A percentile compares a stretch with the other conserved stretches of the same genome.
Evolutionary conservation across 2,888 invertebrate species (phyloP).

Genomic region (Cantharis lateralis): DNA sequence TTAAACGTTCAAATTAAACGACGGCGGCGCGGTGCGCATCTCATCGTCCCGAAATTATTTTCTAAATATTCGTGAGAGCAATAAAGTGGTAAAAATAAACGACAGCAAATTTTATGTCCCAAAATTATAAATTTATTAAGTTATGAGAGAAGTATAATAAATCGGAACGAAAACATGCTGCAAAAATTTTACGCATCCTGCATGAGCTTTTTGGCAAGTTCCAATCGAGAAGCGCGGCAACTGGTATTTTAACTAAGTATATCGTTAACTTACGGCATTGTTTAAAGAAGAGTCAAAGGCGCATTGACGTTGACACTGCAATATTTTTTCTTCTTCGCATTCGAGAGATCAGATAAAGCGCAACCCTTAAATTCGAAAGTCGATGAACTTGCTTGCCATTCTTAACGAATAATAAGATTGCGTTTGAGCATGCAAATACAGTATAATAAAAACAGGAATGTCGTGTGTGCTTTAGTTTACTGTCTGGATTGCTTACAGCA

Average conservation of each 20-base stretch:
- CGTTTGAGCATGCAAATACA: slow-evolving; percentile 39
- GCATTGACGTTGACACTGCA: slow-evolving; percentile 48
- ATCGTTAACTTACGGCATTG: slow-evolving; percentile 53
- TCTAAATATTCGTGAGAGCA: not conserved
- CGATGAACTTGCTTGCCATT: slow-evolving; percentile 44
- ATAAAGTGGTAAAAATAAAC: not conserved
- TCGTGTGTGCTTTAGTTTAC: slow-evolving; percentile 41
- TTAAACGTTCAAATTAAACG: slow-evolving; percentile 23
- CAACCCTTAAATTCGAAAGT: slow-evolving; percentile 52
- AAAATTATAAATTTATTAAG: slow-evolving; percentile 10
- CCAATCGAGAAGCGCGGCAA: slow-evolving; percentile 32
- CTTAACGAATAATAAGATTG: slow-evolving; percentile 42
- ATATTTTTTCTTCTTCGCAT: slow-evolving; percentile 45
- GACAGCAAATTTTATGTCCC: not conserved
- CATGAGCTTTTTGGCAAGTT: slow-evolving; percentile 24
- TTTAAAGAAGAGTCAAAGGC: slow-evolving; percentile 43
- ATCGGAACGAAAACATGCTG: slow-evolving; percentile 28
- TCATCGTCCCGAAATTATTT: slow-evolving; percentile 14
- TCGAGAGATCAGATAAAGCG: slow-evolving; percentile 44
- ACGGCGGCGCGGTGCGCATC: not conserved
- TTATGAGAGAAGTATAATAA: slow-evolving; percentile 25
- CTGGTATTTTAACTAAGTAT: slow-evolving; percentile 52
- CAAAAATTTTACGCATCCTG: slow-evolving; percentile 39
- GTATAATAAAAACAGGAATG: slow-evolving; percentile 39
- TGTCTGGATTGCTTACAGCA: slow-evolving; percentile 49